These are phyloP conservation scores for Protonemura montana DNA, from an alignment of 2,888 invertebrate species.

Conservation along the genomic window DNA sequence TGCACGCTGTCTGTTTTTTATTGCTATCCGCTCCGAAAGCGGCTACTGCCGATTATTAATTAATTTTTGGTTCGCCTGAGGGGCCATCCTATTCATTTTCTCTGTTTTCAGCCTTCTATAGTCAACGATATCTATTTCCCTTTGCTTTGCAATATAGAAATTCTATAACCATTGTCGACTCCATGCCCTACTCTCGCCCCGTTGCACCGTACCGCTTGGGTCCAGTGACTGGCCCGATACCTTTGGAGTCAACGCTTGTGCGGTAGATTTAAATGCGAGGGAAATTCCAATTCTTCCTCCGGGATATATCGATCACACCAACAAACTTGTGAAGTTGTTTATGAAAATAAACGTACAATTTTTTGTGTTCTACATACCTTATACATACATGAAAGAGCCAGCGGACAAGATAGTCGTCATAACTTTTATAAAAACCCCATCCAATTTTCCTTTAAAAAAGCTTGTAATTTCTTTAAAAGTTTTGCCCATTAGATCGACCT, in stretches of 20 bases:
- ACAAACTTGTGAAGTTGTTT: too few species aligned
- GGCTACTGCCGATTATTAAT: slow-evolving; percentile 48
- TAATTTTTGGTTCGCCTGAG: slow-evolving; percentile 49
- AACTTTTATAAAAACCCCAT: too few species aligned
- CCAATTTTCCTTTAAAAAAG: too few species aligned
- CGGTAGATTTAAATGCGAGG: not conserved
- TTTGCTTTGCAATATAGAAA: slow-evolving; percentile 30
- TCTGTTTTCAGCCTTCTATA: slow-evolving; percentile 42
- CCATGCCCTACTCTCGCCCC: not conserved
- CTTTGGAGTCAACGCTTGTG: not conserved
- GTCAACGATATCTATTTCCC: slow-evolving; percentile 17
- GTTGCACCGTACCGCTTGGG: not conserved
- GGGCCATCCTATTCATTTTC: slow-evolving; percentile 49
- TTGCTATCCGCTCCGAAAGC: not conserved
- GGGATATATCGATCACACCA: too few species aligned
- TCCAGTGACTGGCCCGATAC: too few species aligned
- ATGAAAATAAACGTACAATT: too few species aligned
- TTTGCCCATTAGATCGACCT: too few species aligned
- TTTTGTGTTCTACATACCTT: too few species aligned
- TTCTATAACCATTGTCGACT: slow-evolving; percentile 32
- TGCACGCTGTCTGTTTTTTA: not conserved
- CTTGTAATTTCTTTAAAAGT: too few species aligned
- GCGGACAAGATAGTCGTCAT: too few species aligned
- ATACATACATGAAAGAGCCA: too few species aligned
- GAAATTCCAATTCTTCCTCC: not conserved